Base-by-base conservation (phyloP, 1,140 invertebrate species). In the Ditylenchus dipsaci region DNA sequence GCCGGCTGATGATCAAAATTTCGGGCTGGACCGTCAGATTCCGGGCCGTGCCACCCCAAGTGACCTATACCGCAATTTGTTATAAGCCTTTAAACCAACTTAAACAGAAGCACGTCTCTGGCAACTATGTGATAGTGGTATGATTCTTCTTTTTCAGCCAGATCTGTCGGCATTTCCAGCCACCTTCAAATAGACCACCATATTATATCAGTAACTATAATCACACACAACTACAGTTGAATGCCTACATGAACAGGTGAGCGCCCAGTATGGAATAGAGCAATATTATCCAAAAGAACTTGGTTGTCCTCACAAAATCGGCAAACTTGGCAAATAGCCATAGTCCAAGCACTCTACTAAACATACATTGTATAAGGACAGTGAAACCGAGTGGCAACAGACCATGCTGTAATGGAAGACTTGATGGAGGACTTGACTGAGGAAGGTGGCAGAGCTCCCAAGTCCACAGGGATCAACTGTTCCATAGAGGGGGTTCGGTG, bases 91-190 rank as follows among this genome's bases (percentile, higher is more conserved):
- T 17, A 17, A 68, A 53, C 65, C 17, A 8, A 69, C 76, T 75
- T 77, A 33, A 77, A 65, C 21, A 78, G 43, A 43, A 77, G 71
- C 9, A 63, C 58, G 58, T 78, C 76, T 43, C 76, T 72, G 0
- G 75, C 76, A 21, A 78, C 67, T 43, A 78, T 26, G 43, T 73
- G 63, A 42, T 65, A 65, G n/a, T 68, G 23, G 17, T 68, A 49
- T 26, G 69, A 68, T 59, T 77, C 76, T 65, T 75, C 45, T 64
- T 60, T 76, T 11, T 26, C 38, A 42, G 43, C 67, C 53, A 78
- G 47, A 73, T 77, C 76, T 17, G 23, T 64, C 26, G 72, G 72
- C 61, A 69, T 65, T 72, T 77, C 71, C 26, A 72, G 21, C 70
- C 70, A 72, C 23, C 49, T 53, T 19, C 3, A 26, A 53, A 45